Base-by-base conservation (phyloP, 2,888 invertebrate genomes). In the Tetragonisca angustula region DNA sequence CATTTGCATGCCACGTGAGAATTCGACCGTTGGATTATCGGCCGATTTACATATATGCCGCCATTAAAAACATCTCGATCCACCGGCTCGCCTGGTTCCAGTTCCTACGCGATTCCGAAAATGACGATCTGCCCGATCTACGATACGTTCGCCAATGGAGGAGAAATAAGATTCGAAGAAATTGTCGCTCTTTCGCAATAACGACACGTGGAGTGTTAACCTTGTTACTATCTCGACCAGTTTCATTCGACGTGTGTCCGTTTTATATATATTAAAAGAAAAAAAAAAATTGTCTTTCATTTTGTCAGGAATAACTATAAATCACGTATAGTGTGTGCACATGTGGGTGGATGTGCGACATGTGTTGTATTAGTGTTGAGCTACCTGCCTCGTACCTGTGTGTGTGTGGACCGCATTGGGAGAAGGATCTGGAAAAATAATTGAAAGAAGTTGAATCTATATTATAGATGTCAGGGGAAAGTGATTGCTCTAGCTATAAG, bases 1-100 rank as follows among this genome's bases (percentile, higher is more conserved):
- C 87, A 91, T 93, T 92, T 92, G 89, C 91, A 91, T 92, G 90
- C 90, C 90, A 85, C 90, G 88, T 90, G 90, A 87, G 88, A 91
- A 89, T 85, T 80, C 83, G 84, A 87, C 81, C 79, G 71, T 61
- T 24, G 89, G 90, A 92, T 92, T 91, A 93, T 90, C 88, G 86
- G 83, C 77, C 90, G 89, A 90, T 92, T 92, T 92, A 27, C 27
- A 27, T 27, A 90, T 92, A 91, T 88, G 87, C 90, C 83, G 85
- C 73, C 80, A 83, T 86, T 91, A 84, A 85, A 87, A 83, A 84
- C 81, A 74, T 87, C 70, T 79, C 83, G 76, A 64, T 67, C 77
- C 69, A 65, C n/a, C 50, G 65, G 68, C n/a, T 49, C n/a, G 61
- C 17, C 27, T 36, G 72, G 19, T 27, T 43, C 9, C 68, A 32